A percentile compares a stretch with the other conserved stretches of the same genome.
Evolutionary conservation across 2,113 vertebrate genomes (phyloP).

Genomic region (Ia io): DNA sequence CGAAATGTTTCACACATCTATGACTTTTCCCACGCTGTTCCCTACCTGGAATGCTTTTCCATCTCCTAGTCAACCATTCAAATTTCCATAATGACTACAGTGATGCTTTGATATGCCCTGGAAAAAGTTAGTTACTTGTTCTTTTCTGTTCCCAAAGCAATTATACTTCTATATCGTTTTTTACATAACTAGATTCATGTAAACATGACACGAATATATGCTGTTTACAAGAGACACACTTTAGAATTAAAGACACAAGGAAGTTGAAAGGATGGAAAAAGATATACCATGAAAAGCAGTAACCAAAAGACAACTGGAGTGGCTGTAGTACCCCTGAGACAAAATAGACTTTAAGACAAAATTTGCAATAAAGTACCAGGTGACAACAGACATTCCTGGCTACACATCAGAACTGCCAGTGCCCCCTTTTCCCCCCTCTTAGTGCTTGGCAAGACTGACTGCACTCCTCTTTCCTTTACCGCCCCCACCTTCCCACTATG

Average conservation of each 20-base stretch:
- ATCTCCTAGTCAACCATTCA: background rate
- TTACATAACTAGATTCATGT: background rate
- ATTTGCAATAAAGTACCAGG: background rate
- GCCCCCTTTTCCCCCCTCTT: background rate
- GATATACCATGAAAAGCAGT: background rate
- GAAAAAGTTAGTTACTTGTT: background rate
- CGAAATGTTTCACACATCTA: background rate
- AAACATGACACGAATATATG: background rate
- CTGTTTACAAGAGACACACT: background rate
- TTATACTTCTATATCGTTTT: background rate
- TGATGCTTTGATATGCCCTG: background rate
- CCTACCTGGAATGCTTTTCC: conserved; percentile 1
- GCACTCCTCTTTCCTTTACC: background rate
- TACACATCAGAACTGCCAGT: background rate
- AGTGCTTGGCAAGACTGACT: background rate
- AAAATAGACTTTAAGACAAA: background rate
- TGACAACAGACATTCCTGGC: background rate
- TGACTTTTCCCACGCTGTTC: background rate
- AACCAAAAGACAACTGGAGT: background rate
- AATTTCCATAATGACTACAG: conserved; percentile 1
- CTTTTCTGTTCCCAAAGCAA: background rate
- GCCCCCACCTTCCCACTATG: background rate
- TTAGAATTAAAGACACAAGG: background rate
- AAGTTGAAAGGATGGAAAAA: background rate
- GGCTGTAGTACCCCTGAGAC: background rate